These are phyloP conservation scores for Scaptomyza reducta DNA, from an alignment of 2,888 invertebrate genomes.

Conservation along the genomic window DNA sequence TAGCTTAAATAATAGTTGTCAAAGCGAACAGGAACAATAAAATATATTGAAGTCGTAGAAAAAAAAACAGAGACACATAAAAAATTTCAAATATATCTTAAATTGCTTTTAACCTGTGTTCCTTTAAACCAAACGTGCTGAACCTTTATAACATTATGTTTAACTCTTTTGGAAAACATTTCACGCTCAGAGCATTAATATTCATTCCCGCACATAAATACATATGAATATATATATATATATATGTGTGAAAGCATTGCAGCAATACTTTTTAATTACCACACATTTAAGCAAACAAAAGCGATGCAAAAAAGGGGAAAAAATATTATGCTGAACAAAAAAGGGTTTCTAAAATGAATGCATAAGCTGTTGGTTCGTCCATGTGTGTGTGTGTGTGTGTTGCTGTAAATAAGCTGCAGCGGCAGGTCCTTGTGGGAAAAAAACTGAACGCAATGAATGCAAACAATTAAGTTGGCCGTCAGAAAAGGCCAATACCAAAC, in stretches of 20 bases:
- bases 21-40: no score
- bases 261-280: conserved; percentile 66
- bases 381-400: conserved; percentile 3
- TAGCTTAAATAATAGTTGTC: no score
- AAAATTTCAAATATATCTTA: no score
- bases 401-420: conserved; percentile 63
- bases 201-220: not conserved
- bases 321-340: conserved; percentile 13
- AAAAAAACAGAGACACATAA: no score
- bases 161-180: conserved; percentile 1
- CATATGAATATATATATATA: not conserved
- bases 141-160: not conserved
- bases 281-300: conserved; percentile 66
- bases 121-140: not conserved
- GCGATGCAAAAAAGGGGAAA: conserved; percentile 2
- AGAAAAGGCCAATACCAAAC: conserved; percentile 61
- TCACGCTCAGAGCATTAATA: not conserved
- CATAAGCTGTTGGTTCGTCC: conserved; percentile 22
- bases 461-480: conserved; percentile 67
- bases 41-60: no score
- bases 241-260: not conserved
- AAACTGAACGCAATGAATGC: conserved; percentile 48
- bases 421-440: conserved; percentile 19
- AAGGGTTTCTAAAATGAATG: conserved; percentile 33
- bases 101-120: no score